These are phyloP conservation scores for Gavialis gangeticus DNA, from an alignment of 2,113 vertebrate species.

Conservation along the genomic window DNA sequence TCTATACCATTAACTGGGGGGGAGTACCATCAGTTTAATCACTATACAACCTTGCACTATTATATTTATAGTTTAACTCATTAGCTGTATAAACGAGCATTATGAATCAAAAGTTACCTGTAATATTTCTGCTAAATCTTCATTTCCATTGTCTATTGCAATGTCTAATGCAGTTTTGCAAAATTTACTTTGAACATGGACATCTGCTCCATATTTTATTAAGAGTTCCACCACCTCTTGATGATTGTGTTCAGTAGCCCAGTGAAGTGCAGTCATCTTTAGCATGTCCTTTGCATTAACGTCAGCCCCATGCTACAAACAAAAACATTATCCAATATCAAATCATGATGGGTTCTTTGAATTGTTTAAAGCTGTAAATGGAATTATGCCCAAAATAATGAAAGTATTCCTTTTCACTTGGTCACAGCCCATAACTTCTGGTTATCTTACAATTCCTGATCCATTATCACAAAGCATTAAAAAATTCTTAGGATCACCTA, in stretches of 20 bases:
- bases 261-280: constrained; percentile 92
- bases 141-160: constrained; percentile 88
- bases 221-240: constrained; percentile 89
- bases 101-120: constrained; percentile 81
- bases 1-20: background rate
- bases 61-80: background rate
- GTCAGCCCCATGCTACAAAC: constrained; percentile 87
- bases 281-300: constrained; percentile 93
- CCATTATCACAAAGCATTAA: background rate
- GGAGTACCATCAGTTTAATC: background rate
- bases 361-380: background rate
- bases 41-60: background rate
- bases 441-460: background rate
- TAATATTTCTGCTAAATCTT: constrained; percentile 89
- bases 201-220: constrained; percentile 90
- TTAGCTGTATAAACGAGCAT: background rate
- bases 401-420: background rate
- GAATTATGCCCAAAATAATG: background rate
- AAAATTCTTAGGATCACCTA: background rate
- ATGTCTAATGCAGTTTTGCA: constrained; percentile 91
- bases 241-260: constrained; percentile 89
- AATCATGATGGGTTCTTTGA: background rate
- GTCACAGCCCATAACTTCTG: background rate
- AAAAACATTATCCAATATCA: constrained; percentile 18
- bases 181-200: constrained; percentile 91